These are phyloP conservation scores for Amyelois transitella DNA, from an alignment of 1,140 invertebrate genomes.

Conservation along the genomic window DNA sequence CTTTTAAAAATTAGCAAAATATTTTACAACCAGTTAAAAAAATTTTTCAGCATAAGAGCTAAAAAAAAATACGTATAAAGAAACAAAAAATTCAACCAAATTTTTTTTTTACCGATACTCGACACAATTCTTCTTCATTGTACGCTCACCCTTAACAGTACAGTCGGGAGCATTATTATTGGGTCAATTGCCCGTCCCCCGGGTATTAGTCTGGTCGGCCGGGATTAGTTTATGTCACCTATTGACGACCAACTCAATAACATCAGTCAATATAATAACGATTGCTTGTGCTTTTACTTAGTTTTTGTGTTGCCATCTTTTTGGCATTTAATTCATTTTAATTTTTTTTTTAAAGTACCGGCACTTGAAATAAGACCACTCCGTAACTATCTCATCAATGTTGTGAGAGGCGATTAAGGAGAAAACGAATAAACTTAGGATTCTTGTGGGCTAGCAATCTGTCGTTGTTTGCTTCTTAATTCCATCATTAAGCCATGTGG, in stretches of 20 bases:
- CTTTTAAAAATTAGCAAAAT: no score
- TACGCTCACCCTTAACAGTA: conserved; percentile 5
- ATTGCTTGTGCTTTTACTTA: neutral
- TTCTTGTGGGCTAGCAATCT: no score
- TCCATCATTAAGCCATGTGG: no score
- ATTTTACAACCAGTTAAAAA: no score
- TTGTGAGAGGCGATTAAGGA: no score
- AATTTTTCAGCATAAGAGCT: no score
- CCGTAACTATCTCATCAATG: no score
- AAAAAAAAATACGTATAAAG: neutral
- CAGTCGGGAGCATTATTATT: conserved; percentile 27
- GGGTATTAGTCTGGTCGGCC: conserved; percentile 5
- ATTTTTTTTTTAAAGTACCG: no score
- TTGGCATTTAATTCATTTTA: no score
- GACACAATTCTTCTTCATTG: neutral
- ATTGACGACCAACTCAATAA: neutral
- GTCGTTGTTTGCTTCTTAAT: no score
- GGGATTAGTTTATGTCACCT: conserved; percentile 9
- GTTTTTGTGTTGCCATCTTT: neutral
- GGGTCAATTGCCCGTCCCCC: conserved; percentile 19
- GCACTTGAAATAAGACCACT: no score
- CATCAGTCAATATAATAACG: neutral
- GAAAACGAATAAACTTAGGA: no score
- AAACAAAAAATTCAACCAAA: neutral
- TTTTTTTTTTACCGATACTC: neutral